These are phyloP conservation scores for Elaphurus davidianus DNA, from an alignment of 2,113 vertebrate genomes.

Conservation along the genomic window DNA sequence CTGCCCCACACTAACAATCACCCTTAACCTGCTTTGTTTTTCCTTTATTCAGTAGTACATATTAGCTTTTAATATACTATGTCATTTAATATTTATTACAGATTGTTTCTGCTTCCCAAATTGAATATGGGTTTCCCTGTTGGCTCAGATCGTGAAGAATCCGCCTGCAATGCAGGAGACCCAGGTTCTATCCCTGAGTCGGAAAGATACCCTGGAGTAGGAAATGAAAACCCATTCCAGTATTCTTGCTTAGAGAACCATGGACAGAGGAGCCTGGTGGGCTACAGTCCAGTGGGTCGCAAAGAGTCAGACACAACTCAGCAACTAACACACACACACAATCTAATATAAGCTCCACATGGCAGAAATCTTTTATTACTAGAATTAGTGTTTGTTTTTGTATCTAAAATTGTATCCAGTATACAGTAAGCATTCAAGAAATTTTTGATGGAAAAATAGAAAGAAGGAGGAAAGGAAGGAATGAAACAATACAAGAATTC, in stretches of 20 bases:
- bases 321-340: not conserved
- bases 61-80: not conserved
- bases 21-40: not conserved
- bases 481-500: not conserved
- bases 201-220: not conserved
- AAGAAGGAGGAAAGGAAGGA: not conserved
- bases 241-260: not conserved
- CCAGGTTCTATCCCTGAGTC: not conserved
- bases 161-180: not conserved
- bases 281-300: not conserved
- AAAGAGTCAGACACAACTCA: not conserved
- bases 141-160: not conserved
- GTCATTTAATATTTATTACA: not conserved
- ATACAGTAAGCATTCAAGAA: not conserved
- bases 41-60: not conserved
- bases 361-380: not conserved
- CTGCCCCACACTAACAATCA: not conserved
- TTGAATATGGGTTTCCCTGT: not conserved
- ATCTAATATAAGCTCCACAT: not conserved
- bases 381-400: not conserved
- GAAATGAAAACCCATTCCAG: not conserved
- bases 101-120: not conserved
- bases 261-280: not conserved
- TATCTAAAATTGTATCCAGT: not conserved
- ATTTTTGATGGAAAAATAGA: not conserved